Evolutionary conservation across 2,888 invertebrate genomes (phyloP), one percentile per base, ranked within the genome.

Genomic region (Parapristionchus giblindavisi): DNA sequence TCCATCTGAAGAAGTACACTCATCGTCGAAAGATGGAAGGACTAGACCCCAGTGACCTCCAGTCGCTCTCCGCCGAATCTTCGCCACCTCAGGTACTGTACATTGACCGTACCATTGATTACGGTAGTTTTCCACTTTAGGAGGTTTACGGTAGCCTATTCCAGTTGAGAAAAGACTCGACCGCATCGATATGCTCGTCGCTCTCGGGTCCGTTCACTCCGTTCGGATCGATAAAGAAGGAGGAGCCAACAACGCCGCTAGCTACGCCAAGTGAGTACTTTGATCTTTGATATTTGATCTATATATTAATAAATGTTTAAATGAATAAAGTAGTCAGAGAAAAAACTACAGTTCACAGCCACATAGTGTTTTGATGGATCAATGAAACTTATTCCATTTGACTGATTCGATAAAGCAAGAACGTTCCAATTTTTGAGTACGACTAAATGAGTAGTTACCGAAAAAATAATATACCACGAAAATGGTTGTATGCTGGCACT

Each of bases 1-100:
- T 96, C 34, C 99, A 99, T 89, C 90, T 98, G 56, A 91, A 95
- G 54, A 97, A 96, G 88, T 95, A 96, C 88, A 91, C 91, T 36
- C 99, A 99, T 89, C 92, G 92, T 79, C 95, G 85, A 17, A 79
- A 93, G 0, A 93, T 94, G 91, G 95, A 96, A 0, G 90, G 95
- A 24, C 14, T 71, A 4, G 43, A 21, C 27, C 34, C 54, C 0
- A 36, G 27, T 0, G 63, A 65, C 14, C 43, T 65, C 27, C 14
- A 14, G n/a, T 27, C 27, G 0, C 24, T 65, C 14, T 43, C 43
- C 27, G 63, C 63, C 14, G 63, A 65, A 29, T 24, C 21, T 43
- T 38, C 36, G 3, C 68, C 68, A 24, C 51, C 68, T 34, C 17
- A 40, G 34, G 68, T 68, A 36, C 51, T 51, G n/a, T 21, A 14